These are phyloP conservation scores for Xanthostigma xanthostigma DNA, from an alignment of 2,888 invertebrate species.

Conservation along the genomic window DNA sequence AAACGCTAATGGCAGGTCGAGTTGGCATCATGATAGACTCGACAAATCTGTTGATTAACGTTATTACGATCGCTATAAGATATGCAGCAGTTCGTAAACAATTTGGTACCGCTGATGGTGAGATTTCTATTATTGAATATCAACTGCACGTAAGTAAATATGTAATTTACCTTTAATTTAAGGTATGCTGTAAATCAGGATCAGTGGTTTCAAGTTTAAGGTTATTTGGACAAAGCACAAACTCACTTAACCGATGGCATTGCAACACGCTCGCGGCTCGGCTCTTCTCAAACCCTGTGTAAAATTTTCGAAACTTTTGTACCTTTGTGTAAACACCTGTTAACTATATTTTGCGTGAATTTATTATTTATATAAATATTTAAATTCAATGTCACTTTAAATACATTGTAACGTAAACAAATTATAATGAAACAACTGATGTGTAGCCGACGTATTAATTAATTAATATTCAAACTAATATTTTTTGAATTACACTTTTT, in stretches of 20 bases:
- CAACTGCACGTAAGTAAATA: constrained; percentile 52
- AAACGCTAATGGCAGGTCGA: constrained; percentile 73
- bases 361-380: background rate
- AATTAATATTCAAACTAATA: constrained; percentile 1
- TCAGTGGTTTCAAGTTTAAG: no score
- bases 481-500: constrained; percentile 6
- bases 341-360: background rate
- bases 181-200: no score
- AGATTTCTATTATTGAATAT: constrained; percentile 69
- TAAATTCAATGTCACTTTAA: background rate
- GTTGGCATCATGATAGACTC: constrained; percentile 56
- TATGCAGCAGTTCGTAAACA: constrained; percentile 69
- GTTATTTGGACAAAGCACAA: no score
- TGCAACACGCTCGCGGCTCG: no score
- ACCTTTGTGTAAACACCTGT: no score
- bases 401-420: background rate
- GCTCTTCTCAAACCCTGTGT: no score
- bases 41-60: constrained; percentile 51
- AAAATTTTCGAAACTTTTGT: no score
- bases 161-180: background rate
- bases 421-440: no score
- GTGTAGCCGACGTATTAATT: no score
- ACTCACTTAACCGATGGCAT: no score
- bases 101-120: constrained; percentile 46
- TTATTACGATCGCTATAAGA: constrained; percentile 58